Percentiles rank a stretch among this genome's conserved stretches.
Conservation (phyloP, 2,797 vertebrate species). For the Chelmon rostratus region DNA sequence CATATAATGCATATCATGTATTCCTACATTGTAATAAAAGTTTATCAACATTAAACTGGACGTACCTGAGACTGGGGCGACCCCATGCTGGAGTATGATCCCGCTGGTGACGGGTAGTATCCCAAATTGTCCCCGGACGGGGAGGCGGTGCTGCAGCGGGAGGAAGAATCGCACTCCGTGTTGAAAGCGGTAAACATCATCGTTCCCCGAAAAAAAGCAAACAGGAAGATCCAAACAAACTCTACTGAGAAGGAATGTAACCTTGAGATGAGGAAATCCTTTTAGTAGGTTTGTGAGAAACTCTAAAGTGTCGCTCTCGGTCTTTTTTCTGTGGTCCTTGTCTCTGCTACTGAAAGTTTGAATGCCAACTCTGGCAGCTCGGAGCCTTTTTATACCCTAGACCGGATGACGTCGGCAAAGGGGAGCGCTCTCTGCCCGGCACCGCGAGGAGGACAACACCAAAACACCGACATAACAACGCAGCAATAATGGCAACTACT, state of each 20-base stretch:
- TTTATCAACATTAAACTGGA: conserved; percentile 7
- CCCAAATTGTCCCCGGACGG: conserved; percentile 90
- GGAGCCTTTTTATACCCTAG: conserved; percentile 65
- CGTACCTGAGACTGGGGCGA: conserved; percentile 93
- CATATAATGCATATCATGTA: background rate
- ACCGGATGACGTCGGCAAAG: conserved; percentile 61
- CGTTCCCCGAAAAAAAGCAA: conserved; percentile 22
- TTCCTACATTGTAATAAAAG: background rate
- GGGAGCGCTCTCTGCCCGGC: background rate
- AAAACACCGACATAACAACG: conserved; percentile 50
- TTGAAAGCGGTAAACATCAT: conserved; percentile 93
- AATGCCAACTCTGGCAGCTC: conserved; percentile 53
- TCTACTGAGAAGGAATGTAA: conserved; percentile 2
- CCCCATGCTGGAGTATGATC: conserved; percentile 92
- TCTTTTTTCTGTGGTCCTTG: background rate
- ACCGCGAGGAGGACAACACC: conserved; percentile 27
- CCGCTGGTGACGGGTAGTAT: conserved; percentile 92
- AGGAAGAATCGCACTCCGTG: conserved; percentile 93
- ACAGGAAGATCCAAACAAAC: conserved; percentile 52
- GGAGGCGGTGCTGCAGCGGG: conserved; percentile 96
- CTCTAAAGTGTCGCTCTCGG: conserved; percentile 11
- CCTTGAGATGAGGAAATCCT: conserved; percentile 55
- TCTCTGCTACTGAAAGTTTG: conserved; percentile 69
- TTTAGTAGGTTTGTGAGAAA: conserved; percentile 32
- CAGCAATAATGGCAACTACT: rapidly evolving